A percentile compares a stretch with the other conserved stretches of the same genome.
Conservation (phyloP, 2,113 vertebrate genomes). For the Carettochelys insculpta region DNA sequence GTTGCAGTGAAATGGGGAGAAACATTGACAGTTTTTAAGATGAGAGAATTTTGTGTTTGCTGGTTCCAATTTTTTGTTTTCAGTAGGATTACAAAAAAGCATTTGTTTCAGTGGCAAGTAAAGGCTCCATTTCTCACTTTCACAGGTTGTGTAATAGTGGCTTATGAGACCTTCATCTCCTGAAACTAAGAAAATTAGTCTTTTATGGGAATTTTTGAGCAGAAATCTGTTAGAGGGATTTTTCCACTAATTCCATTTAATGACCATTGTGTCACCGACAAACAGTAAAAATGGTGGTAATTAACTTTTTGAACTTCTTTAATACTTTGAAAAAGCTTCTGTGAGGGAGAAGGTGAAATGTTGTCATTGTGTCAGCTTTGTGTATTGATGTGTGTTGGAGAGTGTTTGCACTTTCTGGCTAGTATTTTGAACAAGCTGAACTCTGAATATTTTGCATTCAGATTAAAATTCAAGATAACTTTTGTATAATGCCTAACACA, state of each 20-base stretch:
- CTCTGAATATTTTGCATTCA: not conserved
- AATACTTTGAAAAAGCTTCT: not conserved
- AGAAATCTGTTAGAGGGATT: not conserved
- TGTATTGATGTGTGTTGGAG: not conserved
- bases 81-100: not conserved
- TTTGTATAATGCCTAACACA: not conserved
- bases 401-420: not conserved
- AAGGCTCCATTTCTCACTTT: not conserved
- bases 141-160: not conserved
- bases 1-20: not conserved
- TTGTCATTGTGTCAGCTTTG: not conserved
- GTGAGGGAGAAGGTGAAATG: not conserved
- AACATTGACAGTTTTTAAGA: not conserved
- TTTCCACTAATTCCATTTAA: constrained; percentile 31
- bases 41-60: not conserved
- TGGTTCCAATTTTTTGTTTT: not conserved
- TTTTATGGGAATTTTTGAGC: constrained; percentile 6
- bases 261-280: not conserved
- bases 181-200: not conserved
- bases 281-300: not conserved
- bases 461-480: not conserved
- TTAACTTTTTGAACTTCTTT: constrained; percentile 40
- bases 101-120: not conserved
- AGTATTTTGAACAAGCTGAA: not conserved
- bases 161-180: not conserved